These are phyloP conservation scores for Brachionus manjavacas DNA, from an alignment of 1,140 invertebrate species.

Conservation along the genomic window DNA sequence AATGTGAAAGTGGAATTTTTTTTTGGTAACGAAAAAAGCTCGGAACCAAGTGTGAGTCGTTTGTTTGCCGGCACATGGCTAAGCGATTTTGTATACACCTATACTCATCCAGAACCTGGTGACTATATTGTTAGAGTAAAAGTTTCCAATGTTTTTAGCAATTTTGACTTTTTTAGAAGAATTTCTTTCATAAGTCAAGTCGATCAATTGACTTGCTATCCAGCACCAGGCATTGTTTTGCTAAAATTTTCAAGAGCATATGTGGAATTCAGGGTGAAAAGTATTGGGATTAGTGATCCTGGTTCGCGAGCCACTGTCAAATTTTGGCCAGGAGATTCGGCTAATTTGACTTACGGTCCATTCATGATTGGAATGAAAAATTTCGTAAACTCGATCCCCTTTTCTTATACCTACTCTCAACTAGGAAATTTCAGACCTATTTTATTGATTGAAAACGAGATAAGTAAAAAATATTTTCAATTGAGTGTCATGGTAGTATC, in stretches of 20 bases:
- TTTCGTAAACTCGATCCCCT: neutral
- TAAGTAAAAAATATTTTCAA: neutral
- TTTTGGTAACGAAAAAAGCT: neutral
- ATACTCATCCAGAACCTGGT: neutral
- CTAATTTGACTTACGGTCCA: neutral
- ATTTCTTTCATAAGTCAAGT: conserved; percentile 24
- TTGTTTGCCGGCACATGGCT: neutral
- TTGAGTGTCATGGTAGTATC: neutral
- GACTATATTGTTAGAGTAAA: neutral
- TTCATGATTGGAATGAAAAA: conserved; percentile 16
- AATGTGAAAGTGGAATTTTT: conserved; percentile 16
- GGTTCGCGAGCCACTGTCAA: neutral
- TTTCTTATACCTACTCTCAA: neutral
- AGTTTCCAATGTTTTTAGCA: conserved; percentile 25
- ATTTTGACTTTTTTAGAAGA: neutral
- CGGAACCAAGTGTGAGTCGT: neutral
- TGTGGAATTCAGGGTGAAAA: conserved; percentile 1
- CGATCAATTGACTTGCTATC: neutral
- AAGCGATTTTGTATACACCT: neutral
- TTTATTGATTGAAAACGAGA: neutral
- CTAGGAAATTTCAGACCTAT: neutral
- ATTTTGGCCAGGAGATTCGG: conserved; percentile 40
- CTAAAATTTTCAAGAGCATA: neutral
- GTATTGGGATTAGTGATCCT: neutral
- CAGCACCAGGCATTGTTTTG: neutral